phyloP scores from a whole-genome alignment of 1,140 invertebrate genomes.

The Sitobion miscanthi region DNA sequence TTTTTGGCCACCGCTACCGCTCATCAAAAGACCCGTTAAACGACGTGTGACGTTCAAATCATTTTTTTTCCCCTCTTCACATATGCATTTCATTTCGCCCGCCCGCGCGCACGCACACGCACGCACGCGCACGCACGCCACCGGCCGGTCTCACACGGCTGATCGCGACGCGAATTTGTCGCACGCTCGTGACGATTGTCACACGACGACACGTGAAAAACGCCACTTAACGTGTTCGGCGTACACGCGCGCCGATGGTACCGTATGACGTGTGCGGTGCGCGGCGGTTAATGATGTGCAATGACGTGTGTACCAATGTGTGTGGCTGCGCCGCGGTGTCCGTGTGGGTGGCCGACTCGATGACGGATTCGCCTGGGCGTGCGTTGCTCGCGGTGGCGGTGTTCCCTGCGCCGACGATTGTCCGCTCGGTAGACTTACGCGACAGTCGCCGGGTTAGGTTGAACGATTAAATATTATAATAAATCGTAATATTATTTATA shows the following conservation, averaged over 20 bases:
- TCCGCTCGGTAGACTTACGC: too few species aligned
- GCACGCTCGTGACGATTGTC: constrained; percentile 31
- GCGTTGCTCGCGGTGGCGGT: too few species aligned
- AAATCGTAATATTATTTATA: too few species aligned
- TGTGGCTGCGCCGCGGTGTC: not conserved
- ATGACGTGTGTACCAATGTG: not conserved
- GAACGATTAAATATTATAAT: not conserved
- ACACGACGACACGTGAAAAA: constrained; percentile 49
- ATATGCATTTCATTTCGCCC: not conserved
- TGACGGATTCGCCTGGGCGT: not conserved
- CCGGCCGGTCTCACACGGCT: not conserved
- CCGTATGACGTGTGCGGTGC: not conserved
- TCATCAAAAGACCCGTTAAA: constrained; percentile 56
- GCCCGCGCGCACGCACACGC: not conserved
- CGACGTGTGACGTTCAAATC: constrained; percentile 49
- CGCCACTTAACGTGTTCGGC: not conserved
- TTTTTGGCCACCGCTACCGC: constrained; percentile 31
- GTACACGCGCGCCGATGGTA: not conserved
- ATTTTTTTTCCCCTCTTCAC: not conserved
- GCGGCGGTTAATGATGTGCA: constrained; percentile 16
- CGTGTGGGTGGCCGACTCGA: not conserved
- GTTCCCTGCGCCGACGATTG: too few species aligned
- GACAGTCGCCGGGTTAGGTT: not conserved
- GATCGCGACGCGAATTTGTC: constrained; percentile 40
- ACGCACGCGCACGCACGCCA: not conserved